Conservation (phyloP, 2,888 invertebrate genomes). For the Synergus japonicus region DNA sequence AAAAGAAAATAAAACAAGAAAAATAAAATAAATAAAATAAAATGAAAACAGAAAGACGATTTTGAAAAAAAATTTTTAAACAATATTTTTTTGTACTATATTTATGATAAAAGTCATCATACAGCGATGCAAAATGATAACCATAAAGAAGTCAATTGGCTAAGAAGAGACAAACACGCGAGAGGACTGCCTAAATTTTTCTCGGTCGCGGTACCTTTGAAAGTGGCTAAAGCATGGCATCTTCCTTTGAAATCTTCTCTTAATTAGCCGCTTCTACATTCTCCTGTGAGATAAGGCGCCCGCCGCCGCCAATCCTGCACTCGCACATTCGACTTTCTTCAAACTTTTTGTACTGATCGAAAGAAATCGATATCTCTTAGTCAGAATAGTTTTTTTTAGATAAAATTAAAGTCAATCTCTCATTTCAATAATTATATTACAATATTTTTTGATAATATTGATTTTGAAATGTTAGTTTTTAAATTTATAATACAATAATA, state of each 20-base stretch:
- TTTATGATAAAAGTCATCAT: too few relatives aligned
- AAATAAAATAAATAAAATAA: too few relatives aligned
- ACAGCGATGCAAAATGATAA: neutral
- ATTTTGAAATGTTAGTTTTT: too few relatives aligned
- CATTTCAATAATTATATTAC: neutral
- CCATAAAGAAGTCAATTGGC: constrained; percentile 12
- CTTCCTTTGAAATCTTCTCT: constrained; percentile 54
- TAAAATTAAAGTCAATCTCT: neutral
- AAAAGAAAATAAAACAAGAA: neutral
- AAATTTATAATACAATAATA: too few relatives aligned
- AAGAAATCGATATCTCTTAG: neutral
- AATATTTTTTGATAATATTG: too few relatives aligned
- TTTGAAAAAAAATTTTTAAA: too few relatives aligned
- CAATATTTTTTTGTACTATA: too few relatives aligned
- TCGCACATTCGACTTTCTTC: constrained; percentile 31
- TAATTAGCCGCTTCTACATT: constrained; percentile 57
- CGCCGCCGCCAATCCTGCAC: constrained; percentile 1
- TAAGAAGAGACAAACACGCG: constrained; percentile 32
- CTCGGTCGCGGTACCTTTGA: constrained; percentile 52
- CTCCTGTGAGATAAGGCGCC: constrained; percentile 48
- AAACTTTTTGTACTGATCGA: neutral
- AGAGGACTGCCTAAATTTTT: constrained; percentile 41
- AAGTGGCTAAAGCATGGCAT: constrained; percentile 53
- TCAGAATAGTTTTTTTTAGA: neutral
- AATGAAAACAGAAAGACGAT: too few relatives aligned